These are phyloP conservation scores for Pseudomyrmex cubaensis DNA, from an alignment of 1,140 invertebrate species.

Conservation along the genomic window DNA sequence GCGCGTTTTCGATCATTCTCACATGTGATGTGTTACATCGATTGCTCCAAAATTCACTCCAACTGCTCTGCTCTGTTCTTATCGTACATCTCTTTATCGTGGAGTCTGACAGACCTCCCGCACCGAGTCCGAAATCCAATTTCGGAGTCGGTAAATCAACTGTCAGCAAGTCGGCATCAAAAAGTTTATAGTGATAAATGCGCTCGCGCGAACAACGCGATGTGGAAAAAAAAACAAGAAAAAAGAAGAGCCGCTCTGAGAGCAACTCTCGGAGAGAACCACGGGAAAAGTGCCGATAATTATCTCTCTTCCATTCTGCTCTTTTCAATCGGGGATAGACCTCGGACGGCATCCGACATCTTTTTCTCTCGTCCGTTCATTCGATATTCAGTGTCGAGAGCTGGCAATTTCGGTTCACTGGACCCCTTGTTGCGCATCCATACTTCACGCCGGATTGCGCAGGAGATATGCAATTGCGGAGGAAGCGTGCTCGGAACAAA, in stretches of 20 bases:
- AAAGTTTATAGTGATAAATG: constrained; percentile 58
- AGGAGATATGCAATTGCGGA: background rate
- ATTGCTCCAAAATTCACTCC: constrained; percentile 12
- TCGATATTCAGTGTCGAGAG: constrained; percentile 23
- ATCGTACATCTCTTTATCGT: constrained; percentile 28
- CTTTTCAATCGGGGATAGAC: constrained; percentile 2
- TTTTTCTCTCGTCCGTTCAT: constrained; percentile 38
- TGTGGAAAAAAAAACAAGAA: constrained; percentile 7
- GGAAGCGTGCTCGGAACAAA: background rate
- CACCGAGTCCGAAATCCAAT: constrained; percentile 41
- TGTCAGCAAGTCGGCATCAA: constrained; percentile 47
- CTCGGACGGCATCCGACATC: constrained; percentile 20
- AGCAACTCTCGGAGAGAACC: constrained; percentile 23
- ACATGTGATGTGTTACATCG: background rate
- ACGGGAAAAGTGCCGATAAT: constrained; percentile 39
- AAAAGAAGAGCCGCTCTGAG: constrained; percentile 2
- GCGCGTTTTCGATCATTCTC: background rate
- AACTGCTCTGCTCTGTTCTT: background rate
- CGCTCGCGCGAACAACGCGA: background rate
- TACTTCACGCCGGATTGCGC: constrained; percentile 23
- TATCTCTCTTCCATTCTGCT: constrained; percentile 36
- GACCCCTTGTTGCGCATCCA: constrained; percentile 20
- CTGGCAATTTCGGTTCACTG: constrained; percentile 29
- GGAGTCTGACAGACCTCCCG: constrained; percentile 24
- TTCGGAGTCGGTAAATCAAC: constrained; percentile 57